Evolutionary conservation across 2,113 vertebrate genomes (phyloP).

Genomic region (Cyrtonyx montezumae): DNA sequence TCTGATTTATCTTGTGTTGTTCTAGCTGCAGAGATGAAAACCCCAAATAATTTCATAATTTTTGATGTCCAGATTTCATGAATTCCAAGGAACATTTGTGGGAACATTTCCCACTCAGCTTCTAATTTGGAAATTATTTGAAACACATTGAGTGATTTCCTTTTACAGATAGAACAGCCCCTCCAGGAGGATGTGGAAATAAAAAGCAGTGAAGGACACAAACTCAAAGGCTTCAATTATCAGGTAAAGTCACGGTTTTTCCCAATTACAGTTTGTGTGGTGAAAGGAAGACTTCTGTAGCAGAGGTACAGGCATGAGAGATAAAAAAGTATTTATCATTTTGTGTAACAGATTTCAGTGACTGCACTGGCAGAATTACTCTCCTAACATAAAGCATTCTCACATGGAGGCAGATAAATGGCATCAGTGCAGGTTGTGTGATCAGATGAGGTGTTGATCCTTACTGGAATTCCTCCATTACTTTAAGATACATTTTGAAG

Average conservation of each 20-base stretch:
- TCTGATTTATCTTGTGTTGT: slow-evolving; percentile 11
- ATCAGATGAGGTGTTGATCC: not conserved
- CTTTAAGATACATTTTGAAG: not conserved
- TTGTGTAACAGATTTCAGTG: not conserved
- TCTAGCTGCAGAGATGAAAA: slow-evolving; percentile 22
- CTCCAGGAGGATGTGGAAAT: not conserved
- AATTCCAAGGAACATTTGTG: not conserved
- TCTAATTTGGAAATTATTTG: slow-evolving; percentile 8
- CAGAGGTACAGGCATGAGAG: not conserved
- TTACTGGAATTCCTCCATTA: not conserved
- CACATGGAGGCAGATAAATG: not conserved
- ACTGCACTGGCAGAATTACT: not conserved
- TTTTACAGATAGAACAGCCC: slow-evolving; percentile 32
- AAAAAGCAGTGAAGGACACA: not conserved
- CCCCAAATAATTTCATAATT: slow-evolving; percentile 20
- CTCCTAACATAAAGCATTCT: not conserved
- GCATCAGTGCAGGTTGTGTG: not conserved
- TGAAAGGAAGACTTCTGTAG: not conserved
- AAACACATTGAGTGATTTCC: not conserved
- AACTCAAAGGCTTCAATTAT: not conserved
- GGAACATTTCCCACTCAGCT: slow-evolving; percentile 9
- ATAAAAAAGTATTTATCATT: not conserved
- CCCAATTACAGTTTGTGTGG: fast-evolving
- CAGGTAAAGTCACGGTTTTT: not conserved
- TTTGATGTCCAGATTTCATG: not conserved